phyloP scores from a whole-genome alignment of 2,888 invertebrate species.

The Imbricaverruca yamaguchii region DNA sequence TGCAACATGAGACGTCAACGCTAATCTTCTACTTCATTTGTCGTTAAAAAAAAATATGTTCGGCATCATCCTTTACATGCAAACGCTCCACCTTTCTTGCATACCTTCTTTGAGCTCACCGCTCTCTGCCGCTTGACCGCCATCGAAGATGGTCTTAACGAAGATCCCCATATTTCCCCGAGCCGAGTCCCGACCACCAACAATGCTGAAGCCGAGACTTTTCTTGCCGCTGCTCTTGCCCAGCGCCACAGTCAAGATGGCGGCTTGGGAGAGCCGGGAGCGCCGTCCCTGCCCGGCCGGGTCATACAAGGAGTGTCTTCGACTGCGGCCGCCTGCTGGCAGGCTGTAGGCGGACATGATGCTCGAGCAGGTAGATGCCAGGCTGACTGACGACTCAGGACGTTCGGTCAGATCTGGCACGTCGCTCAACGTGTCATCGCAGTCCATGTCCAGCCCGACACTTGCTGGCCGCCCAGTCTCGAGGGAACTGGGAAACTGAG shows the following conservation, averaged over 20 bases:
- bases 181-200: conserved; percentile 45
- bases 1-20: no score
- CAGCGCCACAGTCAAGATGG: conserved; percentile 37
- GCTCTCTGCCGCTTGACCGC: conserved; percentile 76
- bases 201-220: conserved; percentile 47
- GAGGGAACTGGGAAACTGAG: not conserved
- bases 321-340: conserved; percentile 24
- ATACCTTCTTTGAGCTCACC: conserved; percentile 76
- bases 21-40: no score
- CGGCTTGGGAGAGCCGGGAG: conserved; percentile 24
- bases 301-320: conserved; percentile 21
- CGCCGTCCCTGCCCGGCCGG: conserved; percentile 23
- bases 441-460: not conserved
- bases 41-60: no score
- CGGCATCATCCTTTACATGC: no score
- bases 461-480: not conserved
- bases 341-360: conserved; percentile 23
- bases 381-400: conserved; percentile 13
- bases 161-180: conserved; percentile 71
- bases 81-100: not conserved
- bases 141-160: conserved; percentile 77
- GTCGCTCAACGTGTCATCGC: conserved; percentile 20
- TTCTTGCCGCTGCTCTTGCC: conserved; percentile 43
- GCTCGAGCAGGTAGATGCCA: conserved; percentile 1
- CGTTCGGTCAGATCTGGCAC: conserved; percentile 16